These are phyloP conservation scores for Yponomeuta cagnagella DNA, from an alignment of 2,888 invertebrate genomes.

Conservation along the genomic window DNA sequence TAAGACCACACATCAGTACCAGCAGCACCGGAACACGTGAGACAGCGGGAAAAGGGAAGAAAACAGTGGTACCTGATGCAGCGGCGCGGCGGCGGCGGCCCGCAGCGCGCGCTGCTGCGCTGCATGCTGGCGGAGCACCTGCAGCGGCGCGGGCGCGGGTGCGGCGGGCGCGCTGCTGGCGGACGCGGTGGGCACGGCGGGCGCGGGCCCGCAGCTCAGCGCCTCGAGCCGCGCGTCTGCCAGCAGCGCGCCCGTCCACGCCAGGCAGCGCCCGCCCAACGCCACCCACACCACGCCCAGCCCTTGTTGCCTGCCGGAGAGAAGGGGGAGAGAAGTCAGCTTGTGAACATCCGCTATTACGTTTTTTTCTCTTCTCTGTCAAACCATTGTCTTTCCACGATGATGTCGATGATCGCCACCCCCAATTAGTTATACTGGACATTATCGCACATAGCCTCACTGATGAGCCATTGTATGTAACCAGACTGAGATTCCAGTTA, in stretches of 20 bases:
- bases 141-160: constrained; percentile 78
- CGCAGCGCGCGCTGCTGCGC: constrained; percentile 83
- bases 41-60: too few relatives aligned
- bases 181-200: constrained; percentile 28
- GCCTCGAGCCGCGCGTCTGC: constrained; percentile 87
- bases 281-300: constrained; percentile 94
- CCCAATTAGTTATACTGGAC: too few relatives aligned
- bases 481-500: too few relatives aligned
- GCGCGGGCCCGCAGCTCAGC: constrained; percentile 43
- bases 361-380: too few relatives aligned
- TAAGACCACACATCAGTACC: too few relatives aligned
- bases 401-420: too few relatives aligned
- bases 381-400: too few relatives aligned
- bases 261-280: constrained; percentile 88
- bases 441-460: too few relatives aligned
- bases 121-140: constrained; percentile 78
- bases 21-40: too few relatives aligned
- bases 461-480: too few relatives aligned
- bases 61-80: constrained; percentile 70
- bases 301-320: constrained; percentile 81
- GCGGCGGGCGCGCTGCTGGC: constrained; percentile 50
- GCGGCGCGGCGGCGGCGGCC: constrained; percentile 81
- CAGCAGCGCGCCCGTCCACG: constrained; percentile 82
- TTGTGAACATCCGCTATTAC: background rate
- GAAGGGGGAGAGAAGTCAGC: background rate